Base-by-base conservation (phyloP, 2,888 invertebrate genomes). In the Notodonta ziczac region DNA sequence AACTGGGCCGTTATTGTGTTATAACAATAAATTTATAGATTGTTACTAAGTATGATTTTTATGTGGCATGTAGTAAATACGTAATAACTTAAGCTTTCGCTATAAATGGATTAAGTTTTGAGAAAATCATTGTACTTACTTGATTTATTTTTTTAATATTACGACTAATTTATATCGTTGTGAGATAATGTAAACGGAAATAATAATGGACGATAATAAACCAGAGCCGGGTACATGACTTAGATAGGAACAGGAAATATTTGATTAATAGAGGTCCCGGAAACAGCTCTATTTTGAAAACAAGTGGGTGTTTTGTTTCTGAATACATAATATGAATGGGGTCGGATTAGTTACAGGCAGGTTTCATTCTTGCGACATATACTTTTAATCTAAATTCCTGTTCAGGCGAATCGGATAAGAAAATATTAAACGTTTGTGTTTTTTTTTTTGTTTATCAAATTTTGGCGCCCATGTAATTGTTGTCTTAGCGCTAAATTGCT, bases 11-110 rank as follows among this genome's bases (percentile, higher is more conserved):
- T 82, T 84, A 84, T 84, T 74, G 77, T 70, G 76, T 71, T 80
- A 76, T 83, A 73, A 83, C 74, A 75, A 77, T 80, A 77, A 82
- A 82, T 76, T 74, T 74, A 78, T 80, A 76, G 66, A 73, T 76
- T 72, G 77, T 72, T 73, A 73, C 75, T 73, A 80, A 68, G 70
- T 72, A 71, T 69, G 74, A 78, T 72, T 24, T 24, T 24, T 24
- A 24, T 24, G 76, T 74, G 67, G 77, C 70, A 68, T 71, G 63
- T 69, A 65, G 65, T 76, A 75, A 74, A 78, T 66, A 70, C 66
- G 67, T 69, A 65, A 68, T 66, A 61, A 61, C 61, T 53, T 62
- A 50, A 56, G 59, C 57, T 63, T 60, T 66, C 1, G 10, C 42
- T 42, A 42, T 42, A 42, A 10, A 42, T 9, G 8, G 1, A 10